Evolutionary conservation across 92 coral and sea anemone species (phyloP), one percentile per base, ranked within the genome.

Genomic region (Hydrozoanthus gracilis): DNA sequence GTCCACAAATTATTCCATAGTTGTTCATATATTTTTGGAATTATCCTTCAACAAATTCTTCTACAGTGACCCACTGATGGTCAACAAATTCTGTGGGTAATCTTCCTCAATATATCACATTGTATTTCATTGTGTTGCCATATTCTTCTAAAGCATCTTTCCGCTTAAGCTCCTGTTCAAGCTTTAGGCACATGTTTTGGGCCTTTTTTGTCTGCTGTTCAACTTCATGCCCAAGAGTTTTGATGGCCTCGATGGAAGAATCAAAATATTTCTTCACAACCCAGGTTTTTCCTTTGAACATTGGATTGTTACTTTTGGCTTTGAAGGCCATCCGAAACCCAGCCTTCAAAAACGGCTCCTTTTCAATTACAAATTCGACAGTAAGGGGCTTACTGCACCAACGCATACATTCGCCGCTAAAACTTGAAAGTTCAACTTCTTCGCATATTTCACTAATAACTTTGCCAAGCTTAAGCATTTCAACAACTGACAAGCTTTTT

Each of bases 281-380:
- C 78, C 68, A 51, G 67, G 64, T 45, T 70, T 83, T 83, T 4
- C 78, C 86, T 15, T 66, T 56, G 15, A 82, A 82, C 13, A 56
- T 60, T 46, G 87, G 87, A 16, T 77, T 18, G 50, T 65, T 35
- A 2, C 60, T 48, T 9, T 55, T 68, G 54, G 77, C 87, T 50
- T 83, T 83, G 76, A 45, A 67, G 16, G 87, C 87, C 87, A 84
- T 39, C 67, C 79, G 54, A 83, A 83, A 83, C n/a, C n/a, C n/a
- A n/a, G n/a, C n/a, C n/a, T n/a, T n/a, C 87, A 79, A n/a, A 83
- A 70, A 67, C 10, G 78, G 70, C 61, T 83, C 52, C 69, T 83
- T 71, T 61, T 50, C 87, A 71, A 83, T 49, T 45, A 65, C 78
- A 70, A 83, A 83, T 49, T 83, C 78, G 17, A 39, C 87, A 70